Percentiles rank a stretch among this genome's conserved stretches.
phyloP scores from a whole-genome alignment of 2,888 invertebrate genomes.

The Lacanobia oleracea region DNA sequence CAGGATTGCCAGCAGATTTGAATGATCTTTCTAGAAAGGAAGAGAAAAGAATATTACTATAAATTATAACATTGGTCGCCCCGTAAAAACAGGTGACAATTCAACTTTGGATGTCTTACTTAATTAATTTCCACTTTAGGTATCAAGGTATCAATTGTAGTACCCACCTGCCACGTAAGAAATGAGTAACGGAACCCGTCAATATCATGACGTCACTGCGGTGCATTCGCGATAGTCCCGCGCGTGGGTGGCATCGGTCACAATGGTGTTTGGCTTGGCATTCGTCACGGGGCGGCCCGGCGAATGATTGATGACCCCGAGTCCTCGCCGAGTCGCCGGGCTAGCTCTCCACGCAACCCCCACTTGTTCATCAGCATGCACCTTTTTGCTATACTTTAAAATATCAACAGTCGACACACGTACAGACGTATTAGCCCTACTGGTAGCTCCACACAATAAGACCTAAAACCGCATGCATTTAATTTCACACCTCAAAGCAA shows the following conservation, averaged over 20 bases:
- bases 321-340: constrained; percentile 9
- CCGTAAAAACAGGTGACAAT: not conserved
- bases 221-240: constrained; percentile 68
- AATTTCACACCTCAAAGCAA: constrained; percentile 59
- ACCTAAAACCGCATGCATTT: constrained; percentile 37
- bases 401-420: constrained; percentile 43
- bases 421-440: constrained; percentile 23
- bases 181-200: constrained; percentile 45
- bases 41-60: too few species aligned
- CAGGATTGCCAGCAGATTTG: not conserved
- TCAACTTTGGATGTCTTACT: not conserved
- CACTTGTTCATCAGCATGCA: constrained; percentile 56
- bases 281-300: constrained; percentile 87
- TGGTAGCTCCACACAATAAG: constrained; percentile 35
- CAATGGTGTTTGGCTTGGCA: constrained; percentile 89
- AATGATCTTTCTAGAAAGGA: not conserved
- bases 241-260: constrained; percentile 85
- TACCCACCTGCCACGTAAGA: not conserved
- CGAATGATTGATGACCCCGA: constrained; percentile 84
- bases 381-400: constrained; percentile 59
- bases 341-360: constrained; percentile 41
- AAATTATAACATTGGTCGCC: not conserved
- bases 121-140: not conserved
- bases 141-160: not conserved
- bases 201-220: constrained; percentile 39